phyloP scores from a whole-genome alignment of 2,113 vertebrate genomes.

The Leptodactylus fuscus region DNA sequence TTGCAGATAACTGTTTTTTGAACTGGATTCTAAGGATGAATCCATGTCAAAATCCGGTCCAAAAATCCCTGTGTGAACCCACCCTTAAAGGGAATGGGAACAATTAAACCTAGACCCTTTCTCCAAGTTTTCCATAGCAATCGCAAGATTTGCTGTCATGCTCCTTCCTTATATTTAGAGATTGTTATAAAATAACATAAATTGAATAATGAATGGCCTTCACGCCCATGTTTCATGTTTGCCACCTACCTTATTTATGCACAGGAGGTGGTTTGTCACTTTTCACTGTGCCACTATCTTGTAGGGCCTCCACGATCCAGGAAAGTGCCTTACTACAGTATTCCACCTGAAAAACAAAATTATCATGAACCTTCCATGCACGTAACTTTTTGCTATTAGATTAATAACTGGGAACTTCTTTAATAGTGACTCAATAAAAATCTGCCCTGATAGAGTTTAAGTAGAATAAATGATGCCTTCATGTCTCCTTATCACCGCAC shows the following conservation, averaged over 20 bases:
- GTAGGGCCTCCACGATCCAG: conserved; percentile 80
- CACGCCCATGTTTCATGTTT: too few species aligned
- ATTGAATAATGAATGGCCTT: too few species aligned
- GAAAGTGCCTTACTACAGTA: conserved; percentile 79
- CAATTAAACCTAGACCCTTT: too few species aligned
- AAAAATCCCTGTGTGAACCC: too few species aligned
- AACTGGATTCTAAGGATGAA: too few species aligned
- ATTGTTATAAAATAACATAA: too few species aligned
- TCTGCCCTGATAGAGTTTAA: background rate
- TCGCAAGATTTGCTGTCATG: too few species aligned
- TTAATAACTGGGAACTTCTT: background rate
- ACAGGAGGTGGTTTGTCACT: conserved; percentile 68
- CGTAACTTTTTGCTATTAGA: background rate
- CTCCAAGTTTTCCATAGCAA: too few species aligned
- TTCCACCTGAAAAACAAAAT: conserved; percentile 72
- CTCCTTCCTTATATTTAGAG: too few species aligned
- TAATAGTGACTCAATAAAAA: background rate
- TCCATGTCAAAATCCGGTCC: too few species aligned
- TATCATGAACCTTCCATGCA: background rate
- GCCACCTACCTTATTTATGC: conserved; percentile 64
- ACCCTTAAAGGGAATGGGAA: too few species aligned
- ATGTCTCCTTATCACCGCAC: background rate
- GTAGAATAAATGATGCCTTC: background rate
- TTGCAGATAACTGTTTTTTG: too few species aligned
- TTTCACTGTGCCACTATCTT: conserved; percentile 72